Percentiles rank a stretch among this genome's conserved stretches.
Conservation (phyloP, 2,797 vertebrate genomes). For the Dendrocincla fuliginosa region DNA sequence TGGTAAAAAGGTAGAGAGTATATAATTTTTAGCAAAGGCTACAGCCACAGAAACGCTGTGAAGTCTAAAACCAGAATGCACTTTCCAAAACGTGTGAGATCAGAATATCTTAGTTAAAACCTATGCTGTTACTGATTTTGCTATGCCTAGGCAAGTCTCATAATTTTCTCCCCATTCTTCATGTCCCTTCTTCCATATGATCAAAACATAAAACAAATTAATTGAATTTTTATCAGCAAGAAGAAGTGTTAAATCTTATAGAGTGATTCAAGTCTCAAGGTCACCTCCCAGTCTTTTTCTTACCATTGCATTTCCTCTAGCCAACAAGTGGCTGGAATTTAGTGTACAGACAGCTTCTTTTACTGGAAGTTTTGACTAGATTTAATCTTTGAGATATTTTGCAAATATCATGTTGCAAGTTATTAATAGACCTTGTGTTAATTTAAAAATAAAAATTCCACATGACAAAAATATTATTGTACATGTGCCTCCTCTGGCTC, state of each 20-base stretch:
- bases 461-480: not conserved
- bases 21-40: not conserved
- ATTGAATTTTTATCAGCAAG: not conserved
- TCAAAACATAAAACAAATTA: not conserved
- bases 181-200: not conserved
- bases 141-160: not conserved
- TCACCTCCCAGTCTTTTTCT: not conserved
- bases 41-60: not conserved
- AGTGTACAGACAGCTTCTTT: not conserved
- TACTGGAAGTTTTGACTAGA: slow-evolving; percentile 2
- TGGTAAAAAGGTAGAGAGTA: not conserved
- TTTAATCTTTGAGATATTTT: slow-evolving; percentile 23
- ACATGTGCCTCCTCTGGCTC: not conserved
- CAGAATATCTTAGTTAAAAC: not conserved
- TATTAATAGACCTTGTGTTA: slow-evolving; percentile 23
- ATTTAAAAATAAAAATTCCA: slow-evolving; percentile 52
- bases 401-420: slow-evolving; percentile 30
- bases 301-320: not conserved
- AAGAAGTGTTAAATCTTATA: not conserved
- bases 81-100: not conserved
- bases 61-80: not conserved
- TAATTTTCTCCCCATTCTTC: not conserved
- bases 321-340: not conserved
- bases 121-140: not conserved
- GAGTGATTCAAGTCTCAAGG: not conserved